phyloP scores from a whole-genome alignment of 2,113 vertebrate genomes.

The Mesoclemmys tuberculata region DNA sequence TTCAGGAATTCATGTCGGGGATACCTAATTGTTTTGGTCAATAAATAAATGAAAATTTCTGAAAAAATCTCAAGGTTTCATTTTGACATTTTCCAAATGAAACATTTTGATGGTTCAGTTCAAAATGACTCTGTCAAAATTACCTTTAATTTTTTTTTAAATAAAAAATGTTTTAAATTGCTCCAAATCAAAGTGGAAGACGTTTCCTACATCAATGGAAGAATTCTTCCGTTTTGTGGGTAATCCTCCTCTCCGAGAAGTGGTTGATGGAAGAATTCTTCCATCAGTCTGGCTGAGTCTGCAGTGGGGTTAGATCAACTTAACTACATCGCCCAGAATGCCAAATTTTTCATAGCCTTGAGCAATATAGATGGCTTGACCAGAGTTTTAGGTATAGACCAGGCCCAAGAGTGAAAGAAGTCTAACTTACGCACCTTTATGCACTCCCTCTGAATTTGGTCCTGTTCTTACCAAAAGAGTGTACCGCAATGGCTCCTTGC shows the following conservation, averaged over 20 bases:
- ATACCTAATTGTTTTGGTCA: not conserved
- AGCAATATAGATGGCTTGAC: too few relatives aligned
- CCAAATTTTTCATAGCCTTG: not conserved
- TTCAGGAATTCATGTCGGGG: not conserved
- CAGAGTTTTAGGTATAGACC: too few relatives aligned
- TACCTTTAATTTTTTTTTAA: too few relatives aligned
- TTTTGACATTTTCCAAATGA: not conserved
- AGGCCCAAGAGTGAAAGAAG: too few relatives aligned
- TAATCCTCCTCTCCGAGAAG: not conserved
- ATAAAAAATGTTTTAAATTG: too few relatives aligned
- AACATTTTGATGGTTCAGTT: not conserved
- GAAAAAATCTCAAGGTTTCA: not conserved
- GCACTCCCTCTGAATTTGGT: too few relatives aligned
- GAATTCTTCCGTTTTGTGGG: not conserved
- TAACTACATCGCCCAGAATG: not conserved
- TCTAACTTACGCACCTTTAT: too few relatives aligned
- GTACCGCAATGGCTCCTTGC: too few relatives aligned
- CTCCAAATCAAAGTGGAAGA: not conserved
- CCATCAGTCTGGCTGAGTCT: not conserved
- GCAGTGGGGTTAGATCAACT: not conserved
- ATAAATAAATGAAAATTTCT: not conserved
- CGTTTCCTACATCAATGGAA: not conserved
- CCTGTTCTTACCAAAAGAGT: too few relatives aligned
- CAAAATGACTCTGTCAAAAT: not conserved
- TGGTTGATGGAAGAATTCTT: not conserved